Evolutionary conservation across 1,140 invertebrate genomes (phyloP).

Genomic region (Meloidogyne hapla): DNA sequence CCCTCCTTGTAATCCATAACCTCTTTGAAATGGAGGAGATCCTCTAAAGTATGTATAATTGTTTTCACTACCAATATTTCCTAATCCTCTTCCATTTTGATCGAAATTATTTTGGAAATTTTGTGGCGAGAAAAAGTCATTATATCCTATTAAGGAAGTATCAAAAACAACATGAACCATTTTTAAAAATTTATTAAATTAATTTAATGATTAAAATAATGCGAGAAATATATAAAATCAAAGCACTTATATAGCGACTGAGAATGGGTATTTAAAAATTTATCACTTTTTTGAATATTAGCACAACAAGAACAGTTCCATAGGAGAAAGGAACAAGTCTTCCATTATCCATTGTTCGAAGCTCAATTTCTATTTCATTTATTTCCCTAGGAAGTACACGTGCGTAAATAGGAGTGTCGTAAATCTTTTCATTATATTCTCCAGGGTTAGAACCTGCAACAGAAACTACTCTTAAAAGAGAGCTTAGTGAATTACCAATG

Average conservation of each 20-base stretch:
- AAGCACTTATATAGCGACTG: neutral
- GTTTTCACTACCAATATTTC: no score
- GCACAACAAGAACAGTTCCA: neutral
- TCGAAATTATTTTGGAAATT: no score
- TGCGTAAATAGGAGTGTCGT: neutral
- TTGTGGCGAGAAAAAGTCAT: neutral
- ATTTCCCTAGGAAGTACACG: neutral
- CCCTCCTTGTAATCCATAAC: slow-evolving; percentile 10
- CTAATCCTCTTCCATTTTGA: no score
- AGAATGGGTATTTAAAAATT: neutral
- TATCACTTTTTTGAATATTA: neutral
- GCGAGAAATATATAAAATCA: neutral
- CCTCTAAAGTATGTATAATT: neutral
- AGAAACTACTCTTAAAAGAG: slow-evolving; percentile 1
- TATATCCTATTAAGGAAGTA: slow-evolving; percentile 5
- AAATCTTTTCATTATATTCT: neutral
- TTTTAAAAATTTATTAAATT: neutral
- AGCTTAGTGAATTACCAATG: slow-evolving; percentile 6
- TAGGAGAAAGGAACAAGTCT: neutral
- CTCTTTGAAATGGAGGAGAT: neutral
- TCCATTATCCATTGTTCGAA: neutral
- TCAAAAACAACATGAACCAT: slow-evolving; percentile 16
- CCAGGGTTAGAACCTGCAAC: neutral
- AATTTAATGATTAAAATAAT: neutral
- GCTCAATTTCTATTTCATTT: no score